These are phyloP conservation scores for Agrochola circellaris DNA, from an alignment of 2,888 invertebrate species.

Conservation along the genomic window DNA sequence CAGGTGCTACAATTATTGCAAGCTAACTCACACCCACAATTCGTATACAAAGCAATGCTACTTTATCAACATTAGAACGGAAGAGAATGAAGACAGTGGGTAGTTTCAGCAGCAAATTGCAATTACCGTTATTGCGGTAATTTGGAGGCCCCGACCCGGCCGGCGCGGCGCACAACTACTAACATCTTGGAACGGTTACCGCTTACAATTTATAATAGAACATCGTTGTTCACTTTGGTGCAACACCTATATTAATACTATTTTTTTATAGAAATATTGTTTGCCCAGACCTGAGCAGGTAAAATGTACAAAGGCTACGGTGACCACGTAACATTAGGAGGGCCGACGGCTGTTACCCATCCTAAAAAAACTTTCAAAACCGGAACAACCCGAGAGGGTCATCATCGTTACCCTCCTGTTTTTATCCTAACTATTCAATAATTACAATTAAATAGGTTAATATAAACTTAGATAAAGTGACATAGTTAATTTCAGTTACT, in stretches of 20 bases:
- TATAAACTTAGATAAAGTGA: neutral
- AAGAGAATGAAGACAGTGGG: slow-evolving; percentile 83
- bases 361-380: no score
- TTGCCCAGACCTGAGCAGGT: neutral
- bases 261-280: neutral
- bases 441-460: neutral
- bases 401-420: no score
- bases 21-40: slow-evolving; percentile 19
- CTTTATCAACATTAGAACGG: slow-evolving; percentile 81
- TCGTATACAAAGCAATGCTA: slow-evolving; percentile 58
- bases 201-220: slow-evolving; percentile 75
- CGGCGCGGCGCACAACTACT: slow-evolving; percentile 59
- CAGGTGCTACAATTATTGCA: slow-evolving; percentile 39
- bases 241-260: slow-evolving; percentile 16
- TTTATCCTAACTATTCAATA: neutral
- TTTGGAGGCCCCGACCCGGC: slow-evolving; percentile 75
- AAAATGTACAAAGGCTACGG: neutral
- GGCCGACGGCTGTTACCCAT: no score
- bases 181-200: slow-evolving; percentile 71
- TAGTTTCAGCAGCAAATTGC: slow-evolving; percentile 85
- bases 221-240: slow-evolving; percentile 55
- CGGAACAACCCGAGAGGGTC: neutral
- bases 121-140: slow-evolving; percentile 88
- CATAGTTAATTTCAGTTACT: neutral
- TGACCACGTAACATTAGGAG: no score